A percentile compares a stretch with the other conserved stretches of the same genome.
Evolutionary conservation across 2,113 vertebrate genomes (phyloP).

Genomic region (Apteryx owenii): DNA sequence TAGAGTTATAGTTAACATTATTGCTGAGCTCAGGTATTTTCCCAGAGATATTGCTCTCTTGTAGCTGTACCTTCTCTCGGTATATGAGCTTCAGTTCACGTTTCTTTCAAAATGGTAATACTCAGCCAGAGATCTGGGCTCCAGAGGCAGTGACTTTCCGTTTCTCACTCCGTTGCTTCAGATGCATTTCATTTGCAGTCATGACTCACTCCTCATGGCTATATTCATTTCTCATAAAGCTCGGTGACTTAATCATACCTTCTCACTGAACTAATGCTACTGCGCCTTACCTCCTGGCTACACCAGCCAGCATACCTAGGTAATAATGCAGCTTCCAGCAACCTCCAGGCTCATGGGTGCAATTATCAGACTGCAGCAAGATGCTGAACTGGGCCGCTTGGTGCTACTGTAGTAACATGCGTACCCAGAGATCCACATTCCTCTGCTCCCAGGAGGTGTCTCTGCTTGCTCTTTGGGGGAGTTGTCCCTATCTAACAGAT

Average conservation of each 20-base stretch:
- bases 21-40: not conserved
- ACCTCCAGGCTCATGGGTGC: not conserved
- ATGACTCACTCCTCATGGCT: constrained; percentile 2
- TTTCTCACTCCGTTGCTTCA: not conserved
- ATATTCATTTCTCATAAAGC: constrained; percentile 34
- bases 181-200: not conserved
- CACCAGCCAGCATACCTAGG: constrained; percentile 47
- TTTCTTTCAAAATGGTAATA: not conserved
- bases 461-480: constrained; percentile 8
- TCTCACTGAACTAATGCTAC: constrained; percentile 55
- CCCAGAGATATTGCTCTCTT: not conserved
- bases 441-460: not conserved
- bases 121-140: not conserved
- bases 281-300: constrained; percentile 72
- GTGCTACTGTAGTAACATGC: not conserved
- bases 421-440: not conserved
- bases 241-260: constrained; percentile 64
- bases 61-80: not conserved
- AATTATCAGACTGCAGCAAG: not conserved
- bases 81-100: not conserved
- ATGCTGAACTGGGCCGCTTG: not conserved
- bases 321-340: constrained; percentile 2
- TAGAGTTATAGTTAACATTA: not conserved
- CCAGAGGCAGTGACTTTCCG: not conserved
- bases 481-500: not conserved